These are phyloP conservation scores for Orbicella faveolata DNA, from an alignment of 64 coral and sea anemone genomes.

Conservation along the genomic window DNA sequence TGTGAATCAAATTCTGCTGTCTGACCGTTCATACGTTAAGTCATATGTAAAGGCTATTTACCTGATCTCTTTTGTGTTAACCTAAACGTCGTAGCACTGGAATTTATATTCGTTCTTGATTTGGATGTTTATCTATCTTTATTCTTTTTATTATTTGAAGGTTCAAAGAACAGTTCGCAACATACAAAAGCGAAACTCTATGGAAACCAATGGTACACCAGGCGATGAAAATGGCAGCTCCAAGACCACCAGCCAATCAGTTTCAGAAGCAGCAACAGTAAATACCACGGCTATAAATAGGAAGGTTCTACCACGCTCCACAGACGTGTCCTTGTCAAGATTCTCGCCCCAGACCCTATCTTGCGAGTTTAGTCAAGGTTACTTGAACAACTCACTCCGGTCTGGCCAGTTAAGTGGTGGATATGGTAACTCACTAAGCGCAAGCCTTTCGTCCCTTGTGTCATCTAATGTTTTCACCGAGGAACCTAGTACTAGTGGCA, in stretches of 20 bases:
- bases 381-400: not conserved
- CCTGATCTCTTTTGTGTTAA: no score
- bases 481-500: not conserved
- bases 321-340: not conserved
- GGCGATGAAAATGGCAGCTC: not conserved
- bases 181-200: not conserved
- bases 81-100: no score
- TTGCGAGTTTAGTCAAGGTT: not conserved
- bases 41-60: no score
- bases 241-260: not conserved
- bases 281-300: not conserved
- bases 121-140: not conserved
- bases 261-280: not conserved
- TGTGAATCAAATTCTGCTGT: no score
- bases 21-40: no score
- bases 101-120: no score
- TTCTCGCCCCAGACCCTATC: not conserved
- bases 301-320: not conserved
- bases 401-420: slow-evolving; percentile 5
- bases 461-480: not conserved
- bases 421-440: not conserved
- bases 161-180: slow-evolving; percentile 4
- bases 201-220: not conserved
- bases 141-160: not conserved
- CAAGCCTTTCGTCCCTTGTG: not conserved